A percentile compares a stretch with the other conserved stretches of the same genome.
Conservation (phyloP, 2,888 invertebrate genomes). For the Drosophila rellima region DNA sequence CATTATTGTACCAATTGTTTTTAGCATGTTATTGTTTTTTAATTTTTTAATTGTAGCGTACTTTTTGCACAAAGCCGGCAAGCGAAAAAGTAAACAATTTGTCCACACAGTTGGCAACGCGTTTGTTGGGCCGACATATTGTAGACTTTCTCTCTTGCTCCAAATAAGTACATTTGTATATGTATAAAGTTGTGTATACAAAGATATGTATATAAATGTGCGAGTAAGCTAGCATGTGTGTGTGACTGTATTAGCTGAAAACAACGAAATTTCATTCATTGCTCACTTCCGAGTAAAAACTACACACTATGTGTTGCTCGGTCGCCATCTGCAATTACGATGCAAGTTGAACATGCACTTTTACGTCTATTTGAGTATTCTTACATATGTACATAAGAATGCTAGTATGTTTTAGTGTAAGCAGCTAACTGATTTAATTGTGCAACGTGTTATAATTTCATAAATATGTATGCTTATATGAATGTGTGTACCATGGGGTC, state of each 20-base stretch:
- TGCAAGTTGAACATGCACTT: constrained; percentile 34
- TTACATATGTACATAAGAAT: constrained; percentile 1
- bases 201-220: constrained; percentile 19
- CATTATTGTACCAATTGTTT: constrained; percentile 27
- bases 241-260: constrained; percentile 57
- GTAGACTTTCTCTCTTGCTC: constrained; percentile 79
- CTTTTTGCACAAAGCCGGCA: constrained; percentile 39
- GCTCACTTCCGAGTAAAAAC: constrained; percentile 75
- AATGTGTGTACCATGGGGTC: constrained; percentile 15
- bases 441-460: constrained; percentile 37
- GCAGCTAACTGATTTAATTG: constrained; percentile 31
- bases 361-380: neutral
- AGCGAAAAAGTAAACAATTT: constrained; percentile 70
- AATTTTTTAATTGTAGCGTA: constrained; percentile 46
- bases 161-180: constrained; percentile 36
- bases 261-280: constrained; percentile 83
- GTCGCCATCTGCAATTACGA: constrained; percentile 63
- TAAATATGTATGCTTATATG: constrained; percentile 4
- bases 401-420: constrained; percentile 22
- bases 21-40: constrained; percentile 34
- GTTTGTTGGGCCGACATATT: constrained; percentile 30
- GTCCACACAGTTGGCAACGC: constrained; percentile 61
- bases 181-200: constrained; percentile 28
- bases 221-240: constrained; percentile 20
- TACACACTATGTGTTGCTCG: constrained; percentile 52